Evolutionary conservation across 2,113 vertebrate species (phyloP).

Genomic region (Felis catus): DNA sequence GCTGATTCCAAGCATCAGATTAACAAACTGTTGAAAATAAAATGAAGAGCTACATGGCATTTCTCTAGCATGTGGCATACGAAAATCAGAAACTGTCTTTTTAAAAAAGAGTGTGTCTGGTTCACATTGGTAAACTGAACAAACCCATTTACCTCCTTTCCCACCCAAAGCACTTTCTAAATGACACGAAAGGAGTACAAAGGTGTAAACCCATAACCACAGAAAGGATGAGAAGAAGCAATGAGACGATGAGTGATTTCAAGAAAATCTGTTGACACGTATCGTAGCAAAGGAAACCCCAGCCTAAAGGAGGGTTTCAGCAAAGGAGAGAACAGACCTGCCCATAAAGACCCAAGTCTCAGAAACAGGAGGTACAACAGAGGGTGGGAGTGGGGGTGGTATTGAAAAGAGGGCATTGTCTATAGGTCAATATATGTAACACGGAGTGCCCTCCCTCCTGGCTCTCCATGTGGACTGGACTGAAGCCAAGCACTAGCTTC

Average conservation of each 20-base stretch:
- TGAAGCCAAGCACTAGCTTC: not conserved
- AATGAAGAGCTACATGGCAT: not conserved
- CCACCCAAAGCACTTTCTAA: not conserved
- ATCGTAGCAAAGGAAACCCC: not conserved
- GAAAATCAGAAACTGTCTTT: not conserved
- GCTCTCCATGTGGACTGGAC: not conserved
- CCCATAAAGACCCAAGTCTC: not conserved
- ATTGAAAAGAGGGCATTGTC: not conserved
- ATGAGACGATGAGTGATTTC: constrained; percentile 13
- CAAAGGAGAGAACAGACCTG: not conserved
- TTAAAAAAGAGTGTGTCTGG: not conserved
- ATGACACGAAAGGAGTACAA: not conserved
- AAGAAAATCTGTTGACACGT: not conserved
- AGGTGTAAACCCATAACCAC: not conserved
- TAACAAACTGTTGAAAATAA: not conserved
- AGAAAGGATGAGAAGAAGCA: not conserved
- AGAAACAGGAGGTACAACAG: not conserved
- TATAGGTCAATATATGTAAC: not conserved
- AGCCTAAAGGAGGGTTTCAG: not conserved
- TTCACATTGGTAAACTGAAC: not conserved
- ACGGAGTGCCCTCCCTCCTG: accelerated
- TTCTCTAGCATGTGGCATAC: not conserved
- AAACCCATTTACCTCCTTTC: not conserved
- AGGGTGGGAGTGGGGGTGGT: too few species aligned
- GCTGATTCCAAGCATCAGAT: not conserved